These are phyloP conservation scores for Isaurus tuberculatus DNA, from an alignment of 92 coral and sea anemone species.

Conservation along the genomic window DNA sequence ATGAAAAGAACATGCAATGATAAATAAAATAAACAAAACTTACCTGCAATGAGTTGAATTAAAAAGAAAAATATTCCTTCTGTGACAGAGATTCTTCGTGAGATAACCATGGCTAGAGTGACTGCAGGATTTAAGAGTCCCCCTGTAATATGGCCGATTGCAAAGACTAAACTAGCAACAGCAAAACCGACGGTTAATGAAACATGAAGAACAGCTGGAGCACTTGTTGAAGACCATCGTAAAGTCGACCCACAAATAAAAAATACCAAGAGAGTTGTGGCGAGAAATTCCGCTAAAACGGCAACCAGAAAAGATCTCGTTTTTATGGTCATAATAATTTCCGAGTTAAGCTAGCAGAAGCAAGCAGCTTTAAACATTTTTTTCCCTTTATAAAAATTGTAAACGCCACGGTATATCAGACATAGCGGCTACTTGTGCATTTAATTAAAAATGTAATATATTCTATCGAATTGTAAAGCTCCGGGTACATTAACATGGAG, in stretches of 20 bases:
- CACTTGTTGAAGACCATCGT: conserved; percentile 40
- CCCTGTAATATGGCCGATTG: conserved; percentile 76
- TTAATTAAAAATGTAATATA: no score
- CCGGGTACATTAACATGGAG: no score
- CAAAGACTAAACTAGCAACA: conserved; percentile 65
- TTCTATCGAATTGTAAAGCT: no score
- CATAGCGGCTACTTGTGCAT: no score
- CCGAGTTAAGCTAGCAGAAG: no score
- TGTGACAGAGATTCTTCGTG: conserved; percentile 59
- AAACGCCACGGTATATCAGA: no score
- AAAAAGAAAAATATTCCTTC: conserved; percentile 66
- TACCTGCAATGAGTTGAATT: conserved; percentile 87
- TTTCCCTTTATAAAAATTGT: no score
- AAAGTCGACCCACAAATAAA: conserved; percentile 74
- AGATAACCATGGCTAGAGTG: conserved; percentile 63
- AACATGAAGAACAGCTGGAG: conserved; percentile 61
- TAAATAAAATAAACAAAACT: neutral
- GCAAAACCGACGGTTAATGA: conserved; percentile 84
- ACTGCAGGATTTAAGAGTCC: conserved; percentile 91
- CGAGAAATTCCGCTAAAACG: conserved; percentile 75
- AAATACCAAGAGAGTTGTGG: conserved; percentile 80
- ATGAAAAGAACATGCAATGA: neutral
- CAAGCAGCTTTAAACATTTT: no score
- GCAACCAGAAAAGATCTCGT: conserved; percentile 61
- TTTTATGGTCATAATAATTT: neutral